These are phyloP conservation scores for Danaus melanippus DNA, from an alignment of 1,140 invertebrate species.

Conservation along the genomic window DNA sequence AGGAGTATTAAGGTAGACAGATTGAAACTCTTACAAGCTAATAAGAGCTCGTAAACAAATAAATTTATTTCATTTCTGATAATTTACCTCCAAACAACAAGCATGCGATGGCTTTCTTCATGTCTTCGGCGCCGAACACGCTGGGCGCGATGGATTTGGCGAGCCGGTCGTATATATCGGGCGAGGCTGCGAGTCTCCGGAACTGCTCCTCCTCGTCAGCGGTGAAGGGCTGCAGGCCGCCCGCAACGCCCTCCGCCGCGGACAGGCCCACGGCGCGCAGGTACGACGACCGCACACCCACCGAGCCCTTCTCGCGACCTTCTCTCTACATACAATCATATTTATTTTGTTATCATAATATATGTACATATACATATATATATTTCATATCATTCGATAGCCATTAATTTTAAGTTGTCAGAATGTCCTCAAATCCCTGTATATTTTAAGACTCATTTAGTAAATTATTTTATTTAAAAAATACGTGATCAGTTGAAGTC, in stretches of 20 bases:
- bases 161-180: conserved; percentile 93
- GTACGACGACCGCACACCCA: conserved; percentile 95
- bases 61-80: too few species aligned
- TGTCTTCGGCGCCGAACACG: conserved; percentile 95
- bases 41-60: too few species aligned
- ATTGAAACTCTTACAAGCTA: too few species aligned
- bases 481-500: too few species aligned
- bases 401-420: too few species aligned
- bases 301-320: conserved; percentile 87
- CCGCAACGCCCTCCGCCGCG: conserved; percentile 86
- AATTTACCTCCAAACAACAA: conserved; percentile 86
- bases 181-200: conserved; percentile 84
- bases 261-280: conserved; percentile 94
- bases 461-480: too few species aligned
- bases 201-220: conserved; percentile 95
- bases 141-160: conserved; percentile 96
- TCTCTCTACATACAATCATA: conserved; percentile 60
- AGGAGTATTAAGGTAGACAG: too few species aligned
- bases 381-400: too few species aligned
- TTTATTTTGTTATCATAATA: conserved; percentile 2
- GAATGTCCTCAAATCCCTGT: too few species aligned
- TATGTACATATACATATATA: neutral
- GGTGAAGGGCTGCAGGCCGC: conserved; percentile 75
- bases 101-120: conserved; percentile 98
- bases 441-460: too few species aligned